Evolutionary conservation across 1,140 invertebrate species (phyloP), one percentile per base, ranked within the genome.

Genomic region (Drosophila sproati): DNA sequence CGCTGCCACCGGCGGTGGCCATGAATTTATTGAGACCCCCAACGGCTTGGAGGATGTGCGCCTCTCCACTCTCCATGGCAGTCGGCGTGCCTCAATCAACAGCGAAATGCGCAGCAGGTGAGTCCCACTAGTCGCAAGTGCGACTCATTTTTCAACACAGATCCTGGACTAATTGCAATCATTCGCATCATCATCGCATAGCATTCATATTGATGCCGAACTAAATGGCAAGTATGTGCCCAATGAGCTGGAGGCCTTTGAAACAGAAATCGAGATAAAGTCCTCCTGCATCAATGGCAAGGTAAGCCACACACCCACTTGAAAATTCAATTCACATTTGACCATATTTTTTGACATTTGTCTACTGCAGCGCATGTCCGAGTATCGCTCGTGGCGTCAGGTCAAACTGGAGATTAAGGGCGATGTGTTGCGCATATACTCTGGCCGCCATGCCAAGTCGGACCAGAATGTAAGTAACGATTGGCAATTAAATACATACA

Each of bases 341-440:
- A 8, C 31, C 12, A 31, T 8, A 35, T 32, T 8, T n/a, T 4
- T 10, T 29, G 34, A 12, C 10, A 10, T 31, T 0, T 3, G 3
- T 3, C 5, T 29, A 0, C 2, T 31, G 20, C 31, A 92, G 91
- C 89, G 91, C 74, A 90, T 91, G 73, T 91, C 91, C 48, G 91
- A 92, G 43, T 92, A 91, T 72, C 91, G 91, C 63, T 92, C 91
- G n/a, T 92, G 91, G 91, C 87, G 90, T 37, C 91, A 92, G 74
- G 89, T 91, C 32, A 92, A 92, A 64, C 81, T 92, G 55, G 91
- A 92, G 56, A 91, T 92, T 32, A 91, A 92, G 39, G 91, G 91
- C 10, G 91, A 92, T 72, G 35, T 90, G 62, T 55, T 92, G 76
- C 91, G 82, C 69, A 92, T 92, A 59, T 92, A 90, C 76, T 87